Base-by-base conservation (phyloP, 2,797 vertebrate genomes). In the Lepus townsendii region DNA sequence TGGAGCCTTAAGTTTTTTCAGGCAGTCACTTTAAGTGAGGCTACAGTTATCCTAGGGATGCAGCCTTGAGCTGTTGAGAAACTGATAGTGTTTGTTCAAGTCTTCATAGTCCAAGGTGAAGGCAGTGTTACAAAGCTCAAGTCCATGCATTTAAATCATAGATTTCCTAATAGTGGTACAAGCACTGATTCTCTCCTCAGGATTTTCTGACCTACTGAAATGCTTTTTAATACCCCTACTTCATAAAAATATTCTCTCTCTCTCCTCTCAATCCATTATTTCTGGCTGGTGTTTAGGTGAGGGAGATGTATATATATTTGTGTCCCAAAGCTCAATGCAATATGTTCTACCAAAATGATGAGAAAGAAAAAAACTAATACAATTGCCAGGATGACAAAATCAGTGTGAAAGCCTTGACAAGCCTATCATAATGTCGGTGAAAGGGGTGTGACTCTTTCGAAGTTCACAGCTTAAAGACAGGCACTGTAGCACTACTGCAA, bases 281-380 rank as follows among this genome's bases (percentile, higher is more conserved):
- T 93, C 71, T 83, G 27, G 71, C 16, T 73, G 24, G 14, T 90
- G 69, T 90, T 72, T 57, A 90, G 84, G 16, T 78, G 42, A 17
- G 16, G 35, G 7, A 27, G 82, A 92, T 57, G 54, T 17, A 93
- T 92, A 17, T 65, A 66, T 93, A 88, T 92, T 90, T 93, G 83
- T 94, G 84, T 92, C 84, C 84, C 47, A 93, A 95, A 96, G 4
- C 88, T 96, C 93, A 95, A 73, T 32, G 93, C 88, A 95, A 95
- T 96, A 89, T 73, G 76, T 96, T 93, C 65, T 66, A 96, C 92
- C 84, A 83, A 91, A 95, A 83, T 90, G 82, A 90, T 85, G 50
- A 93, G 30, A 82, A 24, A 62, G 16, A 88, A 93, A 57, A 86
- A 88, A n/a, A n/a, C 66, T 93, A 94, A 94, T 78, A 80, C 62